Conservation (phyloP, 2,888 invertebrate genomes). For the Beris chalybata region DNA sequence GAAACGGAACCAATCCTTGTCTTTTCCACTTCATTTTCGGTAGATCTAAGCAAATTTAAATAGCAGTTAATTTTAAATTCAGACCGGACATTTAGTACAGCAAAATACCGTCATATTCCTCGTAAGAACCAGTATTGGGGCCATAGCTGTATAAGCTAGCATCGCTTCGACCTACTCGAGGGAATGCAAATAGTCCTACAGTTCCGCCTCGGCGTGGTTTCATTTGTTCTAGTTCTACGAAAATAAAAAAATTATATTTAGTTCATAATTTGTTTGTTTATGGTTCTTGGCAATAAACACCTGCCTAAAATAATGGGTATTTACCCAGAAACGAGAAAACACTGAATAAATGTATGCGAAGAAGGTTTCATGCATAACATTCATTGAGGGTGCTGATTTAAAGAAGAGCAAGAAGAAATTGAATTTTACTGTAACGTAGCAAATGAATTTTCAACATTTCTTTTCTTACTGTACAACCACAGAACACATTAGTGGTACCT, state of each 20-base stretch:
- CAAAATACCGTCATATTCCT: conserved; percentile 58
- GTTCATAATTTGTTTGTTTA: too few relatives aligned
- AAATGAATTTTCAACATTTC: too few relatives aligned
- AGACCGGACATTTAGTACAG: neutral
- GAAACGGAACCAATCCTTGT: conserved; percentile 57
- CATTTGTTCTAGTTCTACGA: conserved; percentile 48
- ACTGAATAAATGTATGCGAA: too few relatives aligned
- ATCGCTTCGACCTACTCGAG: conserved; percentile 63
- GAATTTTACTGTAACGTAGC: too few relatives aligned
- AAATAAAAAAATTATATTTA: neutral
- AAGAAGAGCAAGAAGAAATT: too few relatives aligned
- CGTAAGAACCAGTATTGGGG: conserved; percentile 51
- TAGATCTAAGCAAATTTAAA: conserved; percentile 43
- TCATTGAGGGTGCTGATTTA: too few relatives aligned
- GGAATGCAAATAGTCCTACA: conserved; percentile 64
- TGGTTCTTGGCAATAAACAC: too few relatives aligned
- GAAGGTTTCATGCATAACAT: too few relatives aligned
- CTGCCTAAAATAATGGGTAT: too few relatives aligned
- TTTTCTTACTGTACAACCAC: too few relatives aligned
- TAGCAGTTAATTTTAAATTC: neutral
- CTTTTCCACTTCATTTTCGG: conserved; percentile 51
- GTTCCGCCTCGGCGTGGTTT: conserved; percentile 60
- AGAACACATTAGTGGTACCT: too few relatives aligned
- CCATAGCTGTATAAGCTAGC: conserved; percentile 45
- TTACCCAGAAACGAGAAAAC: too few relatives aligned